Base-by-base conservation (phyloP, 1,140 invertebrate genomes). In the Medauroidea extradentata region DNA sequence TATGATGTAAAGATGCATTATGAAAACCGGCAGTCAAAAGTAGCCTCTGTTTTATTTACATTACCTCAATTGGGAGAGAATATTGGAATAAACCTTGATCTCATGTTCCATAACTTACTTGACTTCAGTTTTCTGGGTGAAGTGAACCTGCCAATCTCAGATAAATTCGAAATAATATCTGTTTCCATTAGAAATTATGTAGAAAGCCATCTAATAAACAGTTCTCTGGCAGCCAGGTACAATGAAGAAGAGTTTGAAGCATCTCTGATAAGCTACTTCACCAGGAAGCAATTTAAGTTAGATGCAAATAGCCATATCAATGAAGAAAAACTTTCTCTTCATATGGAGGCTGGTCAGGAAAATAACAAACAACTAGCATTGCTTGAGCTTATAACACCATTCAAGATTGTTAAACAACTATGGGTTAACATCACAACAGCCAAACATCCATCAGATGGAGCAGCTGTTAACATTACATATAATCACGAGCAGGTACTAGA, bases 191-290 rank as follows among this genome's bases (percentile, higher is more conserved):
- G 11, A 34, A 34, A 34, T 11, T 7, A 34, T 4, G 29, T 34
- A 34, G 29, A 34, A 34, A 34, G 29, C 11, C 29, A 34, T 7
- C 5, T 7, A 34, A 34, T 34, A 34, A 34, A 34, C 29, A 34
- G 44, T 29, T 25, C 14, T 41, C 0, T 57, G 11, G 24, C 23
- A 11, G 55, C 39, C 8, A 23, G 25, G 42, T 52, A 43, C 21
- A 57, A 57, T 41, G 23, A 57, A 41, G 42, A 57, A 34, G 55
- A 57, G 46, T 27, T 57, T 4, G 24, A 24, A 3, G 29, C 25
- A 23, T 27, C 55, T n/a, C 14, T 50, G 8, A 34, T 27, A 13
- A 46, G 55, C 49, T 21, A 14, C 13, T 50, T 53, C 16, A 25
- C 18, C 13, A 46, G 8, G 25, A 23, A 21, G 18, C 18, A 25